phyloP scores from a whole-genome alignment of 1,140 invertebrate species.

The Zaprionus nigranus region DNA sequence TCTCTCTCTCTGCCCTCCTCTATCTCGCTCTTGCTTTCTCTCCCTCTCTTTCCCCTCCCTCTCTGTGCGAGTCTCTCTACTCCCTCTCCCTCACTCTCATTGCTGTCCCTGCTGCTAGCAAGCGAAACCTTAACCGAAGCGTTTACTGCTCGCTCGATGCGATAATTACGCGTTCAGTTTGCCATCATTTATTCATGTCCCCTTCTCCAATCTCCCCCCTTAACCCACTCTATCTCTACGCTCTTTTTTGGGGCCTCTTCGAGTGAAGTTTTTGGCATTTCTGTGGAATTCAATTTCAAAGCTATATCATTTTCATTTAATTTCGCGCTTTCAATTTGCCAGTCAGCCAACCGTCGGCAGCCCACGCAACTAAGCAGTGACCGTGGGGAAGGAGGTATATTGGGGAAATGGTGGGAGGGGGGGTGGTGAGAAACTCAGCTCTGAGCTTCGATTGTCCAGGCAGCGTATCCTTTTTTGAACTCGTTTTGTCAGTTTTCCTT shows the following conservation, averaged over 20 bases:
- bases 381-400: not conserved
- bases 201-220: not conserved
- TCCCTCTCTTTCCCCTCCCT: not conserved
- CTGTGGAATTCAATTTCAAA: constrained; percentile 81
- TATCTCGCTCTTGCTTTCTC: not conserved
- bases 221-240: not conserved
- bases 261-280: constrained; percentile 68
- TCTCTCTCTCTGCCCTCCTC: not conserved
- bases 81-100: not conserved
- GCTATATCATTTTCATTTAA: constrained; percentile 81
- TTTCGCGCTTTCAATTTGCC: constrained; percentile 78
- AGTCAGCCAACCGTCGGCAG: constrained; percentile 27
- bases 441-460: not conserved
- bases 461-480: not conserved
- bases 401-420: no score
- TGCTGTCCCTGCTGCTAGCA: not conserved
- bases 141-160: constrained; percentile 9
- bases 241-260: not conserved
- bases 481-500: not conserved
- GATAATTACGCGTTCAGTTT: constrained; percentile 33
- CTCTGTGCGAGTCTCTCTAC: not conserved
- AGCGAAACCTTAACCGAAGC: constrained; percentile 21
- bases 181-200: not conserved
- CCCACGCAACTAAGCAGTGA: constrained; percentile 45
- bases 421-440: not conserved